These are phyloP conservation scores for Trachops cirrhosus DNA, from an alignment of 2,797 vertebrate species.

Conservation along the genomic window DNA sequence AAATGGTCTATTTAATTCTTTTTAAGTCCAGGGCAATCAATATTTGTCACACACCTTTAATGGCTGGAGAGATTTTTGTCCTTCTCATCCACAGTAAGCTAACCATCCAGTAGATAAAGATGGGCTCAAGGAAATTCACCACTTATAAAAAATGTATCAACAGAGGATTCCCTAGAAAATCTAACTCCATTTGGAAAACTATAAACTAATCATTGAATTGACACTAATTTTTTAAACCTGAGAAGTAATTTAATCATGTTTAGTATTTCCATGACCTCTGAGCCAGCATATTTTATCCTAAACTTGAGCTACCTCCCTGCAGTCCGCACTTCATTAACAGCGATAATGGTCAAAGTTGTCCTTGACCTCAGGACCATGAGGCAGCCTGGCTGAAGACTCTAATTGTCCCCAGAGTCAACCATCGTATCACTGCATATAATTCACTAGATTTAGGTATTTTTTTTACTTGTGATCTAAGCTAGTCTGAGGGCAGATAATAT, in stretches of 20 bases:
- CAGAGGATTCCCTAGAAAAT: background rate
- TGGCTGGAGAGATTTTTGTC: background rate
- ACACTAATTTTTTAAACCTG: background rate
- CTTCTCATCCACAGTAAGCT: background rate
- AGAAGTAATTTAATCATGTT: background rate
- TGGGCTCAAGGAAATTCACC: background rate
- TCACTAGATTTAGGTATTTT: background rate
- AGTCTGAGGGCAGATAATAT: background rate
- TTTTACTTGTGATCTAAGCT: background rate
- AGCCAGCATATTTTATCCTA: background rate
- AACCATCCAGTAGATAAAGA: background rate
- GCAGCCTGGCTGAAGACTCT: background rate
- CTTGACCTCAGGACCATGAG: accelerated
- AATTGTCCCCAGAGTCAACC: background rate
- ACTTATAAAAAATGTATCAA: background rate
- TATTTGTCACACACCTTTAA: background rate
- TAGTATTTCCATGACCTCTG: background rate
- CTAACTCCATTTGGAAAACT: background rate
- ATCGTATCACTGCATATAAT: background rate
- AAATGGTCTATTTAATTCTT: background rate
- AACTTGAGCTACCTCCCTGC: background rate
- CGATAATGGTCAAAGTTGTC: background rate
- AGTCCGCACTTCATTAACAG: background rate
- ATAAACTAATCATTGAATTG: background rate
- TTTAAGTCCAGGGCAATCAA: background rate